phyloP scores from a whole-genome alignment of 2,888 invertebrate species.

The Mantis religiosa region DNA sequence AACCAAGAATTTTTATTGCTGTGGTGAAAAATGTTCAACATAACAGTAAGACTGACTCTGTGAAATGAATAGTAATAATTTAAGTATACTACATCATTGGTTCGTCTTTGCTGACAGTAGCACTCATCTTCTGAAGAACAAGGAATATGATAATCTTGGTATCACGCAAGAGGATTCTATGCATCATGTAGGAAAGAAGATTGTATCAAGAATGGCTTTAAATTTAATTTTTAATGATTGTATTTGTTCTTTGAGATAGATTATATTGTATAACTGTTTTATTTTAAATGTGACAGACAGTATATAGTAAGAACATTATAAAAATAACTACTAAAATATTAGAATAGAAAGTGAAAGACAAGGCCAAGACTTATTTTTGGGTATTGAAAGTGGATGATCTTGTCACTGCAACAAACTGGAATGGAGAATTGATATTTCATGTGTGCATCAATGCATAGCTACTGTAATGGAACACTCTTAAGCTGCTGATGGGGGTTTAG shows the following conservation, averaged over 20 bases:
- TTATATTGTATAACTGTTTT: background rate
- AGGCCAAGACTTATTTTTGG: background rate
- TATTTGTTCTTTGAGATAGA: background rate
- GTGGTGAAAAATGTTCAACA: background rate
- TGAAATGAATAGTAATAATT: background rate
- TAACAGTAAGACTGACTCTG: background rate
- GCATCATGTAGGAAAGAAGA: background rate
- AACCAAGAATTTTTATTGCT: background rate
- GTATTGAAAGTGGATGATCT: background rate
- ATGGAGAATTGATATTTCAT: background rate
- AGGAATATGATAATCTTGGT: background rate
- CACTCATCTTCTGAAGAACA: background rate
- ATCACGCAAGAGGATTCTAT: slow-evolving; percentile 4
- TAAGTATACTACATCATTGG: background rate
- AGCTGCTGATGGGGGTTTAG: too few species aligned
- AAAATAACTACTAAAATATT: background rate
- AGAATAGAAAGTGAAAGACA: background rate
- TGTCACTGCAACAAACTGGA: background rate
- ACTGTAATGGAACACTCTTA: too few species aligned
- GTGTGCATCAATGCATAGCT: background rate
- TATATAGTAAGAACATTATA: background rate
- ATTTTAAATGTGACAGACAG: background rate
- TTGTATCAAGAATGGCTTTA: background rate
- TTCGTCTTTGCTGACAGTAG: background rate
- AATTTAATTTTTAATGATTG: background rate